Conservation (phyloP, 2,888 invertebrate genomes). For the Protonemura montana region DNA sequence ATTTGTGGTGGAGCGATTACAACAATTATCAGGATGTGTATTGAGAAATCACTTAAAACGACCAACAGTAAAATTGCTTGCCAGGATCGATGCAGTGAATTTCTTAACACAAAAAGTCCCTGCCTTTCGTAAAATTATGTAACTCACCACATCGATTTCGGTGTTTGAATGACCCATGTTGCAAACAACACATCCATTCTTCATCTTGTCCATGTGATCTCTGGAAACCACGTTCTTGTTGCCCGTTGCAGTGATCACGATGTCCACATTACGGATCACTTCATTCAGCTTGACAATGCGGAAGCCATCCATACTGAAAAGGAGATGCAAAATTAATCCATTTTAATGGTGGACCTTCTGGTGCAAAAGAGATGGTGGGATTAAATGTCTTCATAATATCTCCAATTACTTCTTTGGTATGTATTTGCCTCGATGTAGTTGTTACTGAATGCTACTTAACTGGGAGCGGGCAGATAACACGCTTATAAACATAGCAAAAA, state of each 20-base stretch:
- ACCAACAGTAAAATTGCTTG: constrained; percentile 1
- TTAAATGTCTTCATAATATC: no score
- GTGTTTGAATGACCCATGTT: constrained; percentile 99
- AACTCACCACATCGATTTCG: constrained; percentile 89
- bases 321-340: constrained; percentile 22
- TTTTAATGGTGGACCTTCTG: not conserved
- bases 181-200: constrained; percentile 93
- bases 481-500: no score
- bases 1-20: no score
- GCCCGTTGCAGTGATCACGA: constrained; percentile 96
- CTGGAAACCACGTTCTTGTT: constrained; percentile 96
- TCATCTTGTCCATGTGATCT: constrained; percentile 96
- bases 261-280: constrained; percentile 90
- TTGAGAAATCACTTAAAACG: no score
- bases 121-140: not conserved
- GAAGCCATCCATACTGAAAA: constrained; percentile 91
- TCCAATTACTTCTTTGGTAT: no score
- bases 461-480: no score
- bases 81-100: no score
- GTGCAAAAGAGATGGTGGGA: constrained; percentile 42
- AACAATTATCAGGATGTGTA: not conserved
- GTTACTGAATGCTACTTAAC: no score
- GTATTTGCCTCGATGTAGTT: no score
- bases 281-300: constrained; percentile 94
- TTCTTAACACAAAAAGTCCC: no score